phyloP scores from a whole-genome alignment of 2,888 invertebrate species.

The Nemurella pictetii region DNA sequence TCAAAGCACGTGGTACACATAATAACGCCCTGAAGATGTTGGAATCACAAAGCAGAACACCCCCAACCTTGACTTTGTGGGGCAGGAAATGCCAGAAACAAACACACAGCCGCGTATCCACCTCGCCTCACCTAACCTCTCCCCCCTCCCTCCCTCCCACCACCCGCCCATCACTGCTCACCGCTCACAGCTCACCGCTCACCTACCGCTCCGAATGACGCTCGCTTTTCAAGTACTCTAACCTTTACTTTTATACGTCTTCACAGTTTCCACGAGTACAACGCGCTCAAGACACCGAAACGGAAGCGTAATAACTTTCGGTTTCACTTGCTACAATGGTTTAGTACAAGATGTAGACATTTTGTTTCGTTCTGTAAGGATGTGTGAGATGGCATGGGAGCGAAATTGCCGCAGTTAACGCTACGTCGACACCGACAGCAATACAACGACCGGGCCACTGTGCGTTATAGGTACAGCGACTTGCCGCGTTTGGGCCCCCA shows the following conservation, averaged over 20 bases:
- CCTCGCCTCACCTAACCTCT: no score
- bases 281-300: not conserved
- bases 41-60: conserved; percentile 30
- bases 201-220: not conserved
- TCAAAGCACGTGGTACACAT: conserved; percentile 29
- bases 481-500: not conserved
- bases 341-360: not conserved
- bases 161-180: not conserved
- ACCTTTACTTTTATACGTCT: not conserved
- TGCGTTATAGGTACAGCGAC: not conserved
- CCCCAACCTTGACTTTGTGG: conserved; percentile 28
- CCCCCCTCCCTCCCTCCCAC: no score
- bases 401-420: not conserved
- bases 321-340: conserved; percentile 11
- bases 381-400: not conserved
- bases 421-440: no score
- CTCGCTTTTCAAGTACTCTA: not conserved
- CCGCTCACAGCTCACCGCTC: not conserved
- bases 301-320: conserved; percentile 17
- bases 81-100: conserved; percentile 20
- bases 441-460: no score
- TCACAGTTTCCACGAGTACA: not conserved
- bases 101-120: not conserved
- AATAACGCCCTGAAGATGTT: conserved; percentile 31
- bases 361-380: not conserved